Evolutionary conservation across 2,113 vertebrate species (phyloP).

Genomic region (Trachemys scripta): DNA sequence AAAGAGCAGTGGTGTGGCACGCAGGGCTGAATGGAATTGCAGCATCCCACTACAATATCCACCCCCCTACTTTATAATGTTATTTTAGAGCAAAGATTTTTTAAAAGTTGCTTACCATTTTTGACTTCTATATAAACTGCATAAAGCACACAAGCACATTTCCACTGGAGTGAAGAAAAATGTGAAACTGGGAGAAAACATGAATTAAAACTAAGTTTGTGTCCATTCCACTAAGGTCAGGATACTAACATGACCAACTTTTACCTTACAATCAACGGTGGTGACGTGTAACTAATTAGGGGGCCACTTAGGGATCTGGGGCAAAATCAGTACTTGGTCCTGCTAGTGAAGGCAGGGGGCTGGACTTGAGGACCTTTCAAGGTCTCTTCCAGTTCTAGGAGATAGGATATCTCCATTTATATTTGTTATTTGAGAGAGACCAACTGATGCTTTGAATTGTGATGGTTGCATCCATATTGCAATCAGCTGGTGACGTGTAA

Average conservation of each 20-base stretch:
- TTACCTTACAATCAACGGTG: neutral
- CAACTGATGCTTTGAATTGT: no score
- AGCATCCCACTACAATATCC: conserved; percentile 26
- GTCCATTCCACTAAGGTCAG: neutral
- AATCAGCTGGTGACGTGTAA: neutral
- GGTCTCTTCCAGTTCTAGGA: no score
- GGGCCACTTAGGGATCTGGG: no score
- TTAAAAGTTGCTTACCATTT: neutral
- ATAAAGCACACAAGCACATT: accelerated
- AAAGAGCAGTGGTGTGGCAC: conserved; percentile 62
- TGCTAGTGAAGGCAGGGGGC: no score
- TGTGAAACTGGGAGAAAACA: accelerated
- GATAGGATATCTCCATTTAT: no score
- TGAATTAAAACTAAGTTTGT: accelerated
- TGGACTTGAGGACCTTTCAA: no score
- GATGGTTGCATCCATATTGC: no score
- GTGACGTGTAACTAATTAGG: neutral
- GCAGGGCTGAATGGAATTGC: conserved; percentile 67
- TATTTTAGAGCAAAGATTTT: conserved; percentile 30
- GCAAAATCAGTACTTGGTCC: no score
- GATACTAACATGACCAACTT: neutral
- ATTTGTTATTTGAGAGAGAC: no score
- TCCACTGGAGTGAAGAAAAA: neutral
- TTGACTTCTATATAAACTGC: neutral
- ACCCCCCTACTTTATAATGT: neutral